Evolutionary conservation across 2,888 invertebrate genomes (phyloP), one percentile per base, ranked within the genome.

Genomic region (Anthoptus insignis): DNA sequence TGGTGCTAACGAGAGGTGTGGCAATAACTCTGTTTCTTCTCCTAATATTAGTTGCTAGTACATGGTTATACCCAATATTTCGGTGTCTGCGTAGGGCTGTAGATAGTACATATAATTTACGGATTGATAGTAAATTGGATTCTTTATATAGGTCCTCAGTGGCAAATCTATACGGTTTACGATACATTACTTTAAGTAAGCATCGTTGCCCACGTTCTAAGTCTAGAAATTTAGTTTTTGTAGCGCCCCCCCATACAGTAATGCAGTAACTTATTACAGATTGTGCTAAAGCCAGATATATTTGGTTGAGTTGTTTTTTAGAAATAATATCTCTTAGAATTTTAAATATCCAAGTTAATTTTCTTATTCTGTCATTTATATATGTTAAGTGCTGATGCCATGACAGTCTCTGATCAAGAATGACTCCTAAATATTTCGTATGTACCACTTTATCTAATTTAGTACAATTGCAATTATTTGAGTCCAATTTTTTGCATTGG

Each of bases 351-450:
- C 27, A 27, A 27, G 27, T 27, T 27, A 27, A 27, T 27, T 27
- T 27, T 27, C 27, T 27, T 27, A 27, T 27, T 27, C 27, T 27
- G 8, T 27, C 27, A 27, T 27, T 27, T 27, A 27, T 27, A 27
- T 27, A 8, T 27, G 27, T 27, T 27, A 27, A 6, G 8, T 27
- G 27, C 27, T 47, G 49, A 24, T 49, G 24, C 49, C 49, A 49
- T 16, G 49, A 22, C 24, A 49, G 24, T 24, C 49, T n/a, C n/a
- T 49, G 49, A 24, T 49, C 24, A 7, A 49, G 13, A 24, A 49
- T 49, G 13, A 49, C 24, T 14, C 49, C 49, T 22, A 49, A 16
- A 50, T 50, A 50, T 50, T 50, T 50, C 7, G 27, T 27, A 27
- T 27, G 9, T 14, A 6, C 49, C 7, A 50, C 27, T 27, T 27